These are phyloP conservation scores for Macrobrachium nipponense DNA, from an alignment of 1,140 invertebrate genomes.

Conservation along the genomic window DNA sequence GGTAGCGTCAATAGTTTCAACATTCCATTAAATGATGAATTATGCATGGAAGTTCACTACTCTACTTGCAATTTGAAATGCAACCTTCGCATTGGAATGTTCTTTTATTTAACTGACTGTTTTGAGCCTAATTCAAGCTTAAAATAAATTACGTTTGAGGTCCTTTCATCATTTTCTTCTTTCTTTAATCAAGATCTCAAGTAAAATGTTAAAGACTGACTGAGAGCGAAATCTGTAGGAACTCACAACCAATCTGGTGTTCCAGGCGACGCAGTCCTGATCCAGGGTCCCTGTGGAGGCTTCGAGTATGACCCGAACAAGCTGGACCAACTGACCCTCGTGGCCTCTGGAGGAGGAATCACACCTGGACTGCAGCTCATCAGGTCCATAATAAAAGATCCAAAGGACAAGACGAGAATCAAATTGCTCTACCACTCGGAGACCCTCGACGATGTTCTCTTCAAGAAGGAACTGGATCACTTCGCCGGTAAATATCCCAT, in stretches of 20 bases:
- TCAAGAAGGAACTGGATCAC: conserved; percentile 53
- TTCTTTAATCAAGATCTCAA: not conserved
- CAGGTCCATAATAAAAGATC: conserved; percentile 38
- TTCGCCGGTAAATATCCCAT: conserved; percentile 29
- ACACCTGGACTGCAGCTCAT: conserved; percentile 64
- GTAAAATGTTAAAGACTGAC: not conserved
- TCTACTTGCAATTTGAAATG: no score
- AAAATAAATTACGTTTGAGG: no score
- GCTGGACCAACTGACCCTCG: conserved; percentile 47
- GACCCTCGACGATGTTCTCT: conserved; percentile 52
- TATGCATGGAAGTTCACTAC: not conserved
- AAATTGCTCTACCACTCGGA: conserved; percentile 57
- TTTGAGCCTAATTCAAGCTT: no score
- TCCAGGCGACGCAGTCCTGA: conserved; percentile 54
- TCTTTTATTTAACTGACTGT: no score
- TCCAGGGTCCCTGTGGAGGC: conserved; percentile 62
- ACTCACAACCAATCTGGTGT: not conserved
- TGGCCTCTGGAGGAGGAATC: conserved; percentile 58
- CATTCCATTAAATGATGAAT: not conserved
- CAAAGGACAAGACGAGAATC: conserved; percentile 42
- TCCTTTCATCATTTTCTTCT: not conserved
- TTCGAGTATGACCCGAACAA: conserved; percentile 57
- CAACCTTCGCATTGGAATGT: no score
- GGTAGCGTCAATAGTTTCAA: not conserved
- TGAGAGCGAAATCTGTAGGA: no score